Conservation (phyloP, 2,113 vertebrate genomes). For the Alaudala cheleensis region DNA sequence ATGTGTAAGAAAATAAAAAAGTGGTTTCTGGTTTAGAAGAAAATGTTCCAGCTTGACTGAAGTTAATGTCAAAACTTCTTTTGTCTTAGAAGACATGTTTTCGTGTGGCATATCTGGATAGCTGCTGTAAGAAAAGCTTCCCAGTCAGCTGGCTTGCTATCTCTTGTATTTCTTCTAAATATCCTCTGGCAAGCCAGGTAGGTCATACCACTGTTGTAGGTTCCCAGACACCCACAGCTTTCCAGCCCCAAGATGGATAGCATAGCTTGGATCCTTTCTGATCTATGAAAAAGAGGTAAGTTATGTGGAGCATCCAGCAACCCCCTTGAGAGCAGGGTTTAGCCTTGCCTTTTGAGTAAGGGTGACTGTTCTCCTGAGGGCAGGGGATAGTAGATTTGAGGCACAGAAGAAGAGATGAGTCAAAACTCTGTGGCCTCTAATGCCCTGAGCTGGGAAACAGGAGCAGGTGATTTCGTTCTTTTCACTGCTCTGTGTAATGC, state of each 20-base stretch:
- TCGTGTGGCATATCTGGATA: conserved; percentile 27
- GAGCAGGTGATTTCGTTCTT: background rate
- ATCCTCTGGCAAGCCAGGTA: background rate
- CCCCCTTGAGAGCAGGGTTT: background rate
- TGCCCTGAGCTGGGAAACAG: background rate
- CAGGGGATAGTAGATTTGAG: background rate
- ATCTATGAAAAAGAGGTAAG: background rate
- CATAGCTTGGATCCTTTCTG: background rate
- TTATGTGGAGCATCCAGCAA: background rate
- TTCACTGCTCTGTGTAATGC: background rate
- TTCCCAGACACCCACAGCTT: background rate
- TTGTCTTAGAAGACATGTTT: background rate
- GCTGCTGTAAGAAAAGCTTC: background rate
- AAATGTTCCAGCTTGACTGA: conserved; percentile 10
- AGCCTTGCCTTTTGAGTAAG: background rate
- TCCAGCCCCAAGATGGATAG: background rate
- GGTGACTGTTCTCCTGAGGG: background rate
- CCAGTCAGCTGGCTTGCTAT: background rate
- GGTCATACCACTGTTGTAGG: background rate
- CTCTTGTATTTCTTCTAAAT: background rate
- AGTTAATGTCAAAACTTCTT: background rate
- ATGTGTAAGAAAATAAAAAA: background rate
- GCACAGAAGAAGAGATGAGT: background rate
- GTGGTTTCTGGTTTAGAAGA: background rate
- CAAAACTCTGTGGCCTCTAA: background rate